Evolutionary conservation across 2,888 invertebrate species (phyloP).

Genomic region (Phyllotreta cruciferae): DNA sequence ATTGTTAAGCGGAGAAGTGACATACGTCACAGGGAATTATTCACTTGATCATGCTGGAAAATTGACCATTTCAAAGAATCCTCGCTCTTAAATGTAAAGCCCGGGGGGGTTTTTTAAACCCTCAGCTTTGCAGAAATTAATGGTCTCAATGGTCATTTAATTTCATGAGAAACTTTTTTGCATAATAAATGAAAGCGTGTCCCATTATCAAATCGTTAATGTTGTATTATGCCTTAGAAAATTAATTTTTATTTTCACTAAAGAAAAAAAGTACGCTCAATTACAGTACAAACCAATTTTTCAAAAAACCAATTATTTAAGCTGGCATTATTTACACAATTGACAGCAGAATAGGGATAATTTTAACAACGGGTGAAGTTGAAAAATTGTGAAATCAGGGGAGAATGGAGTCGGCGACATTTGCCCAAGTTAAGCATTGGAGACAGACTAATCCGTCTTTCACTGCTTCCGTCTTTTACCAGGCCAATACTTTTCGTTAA

Average conservation of each 20-base stretch:
- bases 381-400: constrained; percentile 41
- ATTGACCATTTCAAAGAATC: constrained; percentile 44
- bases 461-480: constrained; percentile 29
- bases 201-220: no score
- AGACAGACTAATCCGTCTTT: constrained; percentile 46
- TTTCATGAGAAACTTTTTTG: neutral
- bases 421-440: constrained; percentile 45
- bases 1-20: constrained; percentile 43
- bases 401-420: constrained; percentile 39
- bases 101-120: constrained; percentile 20
- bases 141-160: constrained; percentile 26
- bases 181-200: no score
- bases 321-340: constrained; percentile 38
- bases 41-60: constrained; percentile 42
- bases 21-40: constrained; percentile 43
- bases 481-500: constrained; percentile 6
- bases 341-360: constrained; percentile 41
- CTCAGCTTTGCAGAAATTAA: constrained; percentile 22
- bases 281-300: constrained; percentile 34
- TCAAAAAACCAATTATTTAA: constrained; percentile 35
- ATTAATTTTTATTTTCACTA: no score
- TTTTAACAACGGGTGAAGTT: constrained; percentile 41
- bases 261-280: constrained; percentile 11
- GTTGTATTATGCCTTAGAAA: no score
- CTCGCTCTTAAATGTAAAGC: constrained; percentile 21